phyloP scores from a whole-genome alignment of 1,140 invertebrate genomes.

The Thrips palmi region DNA sequence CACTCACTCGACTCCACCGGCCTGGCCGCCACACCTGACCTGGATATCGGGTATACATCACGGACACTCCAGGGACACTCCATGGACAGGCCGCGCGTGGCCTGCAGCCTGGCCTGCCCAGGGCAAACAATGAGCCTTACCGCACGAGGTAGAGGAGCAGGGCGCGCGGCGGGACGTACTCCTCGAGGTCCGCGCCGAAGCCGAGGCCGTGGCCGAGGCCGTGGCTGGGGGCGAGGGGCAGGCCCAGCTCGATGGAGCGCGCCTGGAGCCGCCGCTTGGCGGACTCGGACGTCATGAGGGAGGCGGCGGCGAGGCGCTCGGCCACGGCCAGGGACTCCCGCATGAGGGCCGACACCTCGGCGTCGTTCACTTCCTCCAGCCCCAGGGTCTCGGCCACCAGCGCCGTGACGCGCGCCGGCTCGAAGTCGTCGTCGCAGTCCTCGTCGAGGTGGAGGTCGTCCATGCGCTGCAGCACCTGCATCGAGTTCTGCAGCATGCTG shows the following conservation, averaged over 20 bases:
- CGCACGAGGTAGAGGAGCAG: conserved; percentile 35
- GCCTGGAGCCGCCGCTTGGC: conserved; percentile 27
- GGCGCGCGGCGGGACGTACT: conserved; percentile 32
- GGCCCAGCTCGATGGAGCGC: conserved; percentile 25
- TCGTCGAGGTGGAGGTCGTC: no score
- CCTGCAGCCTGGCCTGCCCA: not conserved
- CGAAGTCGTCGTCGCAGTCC: no score
- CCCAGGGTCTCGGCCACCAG: no score
- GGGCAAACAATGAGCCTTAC: conserved; percentile 20
- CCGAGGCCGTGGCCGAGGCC: no score
- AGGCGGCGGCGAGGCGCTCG: conserved; percentile 30
- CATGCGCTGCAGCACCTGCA: no score
- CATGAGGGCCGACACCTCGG: no score
- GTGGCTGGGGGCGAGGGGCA: conserved; percentile 20
- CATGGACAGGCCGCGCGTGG: not conserved
- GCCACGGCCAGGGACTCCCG: conserved; percentile 28
- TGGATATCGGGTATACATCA: not conserved
- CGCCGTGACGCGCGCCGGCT: no score
- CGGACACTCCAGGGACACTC: not conserved
- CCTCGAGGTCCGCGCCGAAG: no score
- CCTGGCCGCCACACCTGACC: no score
- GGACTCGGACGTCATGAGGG: conserved; percentile 28
- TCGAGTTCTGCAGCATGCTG: no score
- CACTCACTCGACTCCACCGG: no score
- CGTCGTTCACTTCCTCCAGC: no score